phyloP scores from a whole-genome alignment of 2,888 invertebrate genomes.

The Trissolcus brochymenae region DNA sequence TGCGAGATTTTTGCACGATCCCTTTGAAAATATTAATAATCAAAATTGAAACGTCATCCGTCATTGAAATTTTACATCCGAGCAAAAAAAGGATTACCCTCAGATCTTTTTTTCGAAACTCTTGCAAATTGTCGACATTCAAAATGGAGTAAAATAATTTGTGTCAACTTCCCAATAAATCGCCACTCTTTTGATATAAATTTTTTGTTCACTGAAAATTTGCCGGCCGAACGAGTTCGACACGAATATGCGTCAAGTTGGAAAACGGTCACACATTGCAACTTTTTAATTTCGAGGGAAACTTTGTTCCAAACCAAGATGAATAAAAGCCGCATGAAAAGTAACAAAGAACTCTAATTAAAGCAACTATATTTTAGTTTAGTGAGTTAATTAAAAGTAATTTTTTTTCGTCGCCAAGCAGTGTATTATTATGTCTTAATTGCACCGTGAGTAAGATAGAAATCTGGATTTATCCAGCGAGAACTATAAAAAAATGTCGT shows the following conservation, averaged over 20 bases:
- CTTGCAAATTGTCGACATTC: too few species aligned
- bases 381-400: not conserved
- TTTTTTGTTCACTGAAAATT: too few species aligned
- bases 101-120: too few species aligned
- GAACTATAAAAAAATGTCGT: not conserved
- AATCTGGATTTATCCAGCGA: not conserved
- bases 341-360: slow-evolving; percentile 26
- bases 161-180: too few species aligned
- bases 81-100: too few species aligned
- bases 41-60: not conserved
- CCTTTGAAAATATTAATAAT: slow-evolving; percentile 2
- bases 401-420: not conserved
- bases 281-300: slow-evolving; percentile 34
- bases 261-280: slow-evolving; percentile 9
- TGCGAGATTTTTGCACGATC: too few species aligned
- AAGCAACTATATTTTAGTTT: slow-evolving; percentile 18
- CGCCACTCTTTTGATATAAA: too few species aligned
- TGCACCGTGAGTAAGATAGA: slow-evolving; percentile 1
- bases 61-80: too few species aligned
- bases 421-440: not conserved
- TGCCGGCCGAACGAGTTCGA: too few species aligned
- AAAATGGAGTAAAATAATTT: too few species aligned
- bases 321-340: slow-evolving; percentile 18
- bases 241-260: too few species aligned
- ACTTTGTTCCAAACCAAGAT: slow-evolving; percentile 22